These are phyloP conservation scores for Coregonus ussuriensis DNA, from an alignment of 2,797 vertebrate genomes.

Conservation along the genomic window DNA sequence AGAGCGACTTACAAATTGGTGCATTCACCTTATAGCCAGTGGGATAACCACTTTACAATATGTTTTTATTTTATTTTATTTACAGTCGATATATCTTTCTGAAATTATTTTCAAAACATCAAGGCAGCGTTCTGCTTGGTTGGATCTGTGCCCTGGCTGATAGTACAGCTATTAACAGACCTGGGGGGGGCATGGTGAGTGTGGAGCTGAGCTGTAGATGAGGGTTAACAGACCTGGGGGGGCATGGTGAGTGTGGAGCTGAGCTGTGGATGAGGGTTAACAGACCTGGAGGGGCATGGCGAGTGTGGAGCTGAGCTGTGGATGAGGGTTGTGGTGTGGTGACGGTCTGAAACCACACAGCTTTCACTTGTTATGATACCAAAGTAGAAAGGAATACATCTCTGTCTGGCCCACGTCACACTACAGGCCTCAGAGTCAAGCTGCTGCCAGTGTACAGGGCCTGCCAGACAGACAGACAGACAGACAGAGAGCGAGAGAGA, in stretches of 20 bases:
- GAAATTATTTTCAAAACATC: neutral
- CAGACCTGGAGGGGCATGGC: too few species aligned
- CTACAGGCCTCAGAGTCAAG: conserved; percentile 18
- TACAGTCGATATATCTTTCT: neutral
- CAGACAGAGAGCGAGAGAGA: too few species aligned
- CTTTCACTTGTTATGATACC: conserved; percentile 68
- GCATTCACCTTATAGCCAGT: too few species aligned
- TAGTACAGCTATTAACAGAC: conserved; percentile 62
- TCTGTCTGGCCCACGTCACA: conserved; percentile 49
- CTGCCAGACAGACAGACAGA: too few species aligned
- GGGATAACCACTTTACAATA: too few species aligned
- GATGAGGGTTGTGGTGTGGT: conserved; percentile 62
- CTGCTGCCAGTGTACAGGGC: too few species aligned
- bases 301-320: conserved; percentile 8
- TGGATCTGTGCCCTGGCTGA: conserved; percentile 12
- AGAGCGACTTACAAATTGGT: too few species aligned
- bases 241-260: neutral
- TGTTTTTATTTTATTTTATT: too few species aligned
- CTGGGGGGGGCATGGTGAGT: conserved; percentile 49
- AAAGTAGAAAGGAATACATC: conserved; percentile 56
- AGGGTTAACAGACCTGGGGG: conserved; percentile 31
- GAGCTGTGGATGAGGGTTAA: conserved; percentile 48
- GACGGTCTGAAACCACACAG: conserved; percentile 55
- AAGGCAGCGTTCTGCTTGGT: neutral
- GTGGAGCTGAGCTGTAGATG: conserved; percentile 32